Evolutionary conservation across 2,888 invertebrate genomes (phyloP), one percentile per base, ranked within the genome.

Genomic region (Lobophora halterata): DNA sequence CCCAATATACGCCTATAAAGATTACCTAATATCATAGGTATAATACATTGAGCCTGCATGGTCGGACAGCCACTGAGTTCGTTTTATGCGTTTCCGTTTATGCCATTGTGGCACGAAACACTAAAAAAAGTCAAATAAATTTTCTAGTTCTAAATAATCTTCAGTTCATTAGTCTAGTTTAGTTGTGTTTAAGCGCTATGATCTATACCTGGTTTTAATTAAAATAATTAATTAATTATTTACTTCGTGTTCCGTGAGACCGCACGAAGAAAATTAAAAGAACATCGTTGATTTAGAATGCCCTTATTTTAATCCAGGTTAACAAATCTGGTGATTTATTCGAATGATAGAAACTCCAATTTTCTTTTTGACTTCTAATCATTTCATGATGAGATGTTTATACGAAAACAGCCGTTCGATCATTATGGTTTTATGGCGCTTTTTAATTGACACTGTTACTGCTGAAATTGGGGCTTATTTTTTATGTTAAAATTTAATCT

Each of bases 161-260:
- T 25, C 6, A 17, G 16, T 26, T 41, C 17, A 26, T 41, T 8
- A 30, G 17, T 30, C 18, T 19, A 28, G 24, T 35, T 11, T 20
- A 20, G 17, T 20, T 43, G 23, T 24, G 8, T 19, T 9, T 23
- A 26, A n/a, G 57, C 56, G 56, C 56, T 61, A 49, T 30, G 44
- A 51, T 54, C 33, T 47, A 32, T 41, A 50, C 58, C 51, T 45
- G 52, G 55, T 58, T 64, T 61, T 70, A 66, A 72, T 71, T 71
- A 64, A 61, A 64, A 64, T 41, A 44, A 52, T 58, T 52, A 56
- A 57, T 50, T 59, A 49, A 34, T 39, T 17, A 17, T 5, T 23
- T 3, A 33, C 18, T 27, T 37, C 42, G 34, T 43, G 57, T 58
- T 58, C 64, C 61, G 65, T 68, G 66, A 60, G 52, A 62, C 58